Conservation (phyloP, 2,113 vertebrate species). For the Phyllostomus hastatus region DNA sequence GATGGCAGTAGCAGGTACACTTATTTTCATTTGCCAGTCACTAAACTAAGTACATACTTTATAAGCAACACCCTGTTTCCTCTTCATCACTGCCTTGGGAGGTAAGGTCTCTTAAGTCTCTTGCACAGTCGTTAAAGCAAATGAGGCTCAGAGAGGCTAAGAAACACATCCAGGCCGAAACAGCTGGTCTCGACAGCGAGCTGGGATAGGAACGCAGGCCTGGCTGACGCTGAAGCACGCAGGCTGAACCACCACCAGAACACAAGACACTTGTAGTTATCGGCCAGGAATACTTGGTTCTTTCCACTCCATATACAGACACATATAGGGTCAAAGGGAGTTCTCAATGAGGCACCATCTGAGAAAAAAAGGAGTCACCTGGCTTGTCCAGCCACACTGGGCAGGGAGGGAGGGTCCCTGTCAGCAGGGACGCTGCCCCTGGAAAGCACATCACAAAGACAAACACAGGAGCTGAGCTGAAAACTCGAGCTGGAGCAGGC, state of each 20-base stretch:
- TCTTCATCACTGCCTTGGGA: background rate
- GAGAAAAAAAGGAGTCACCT: background rate
- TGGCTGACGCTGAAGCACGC: accelerated
- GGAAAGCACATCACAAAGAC: background rate
- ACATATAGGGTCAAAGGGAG: background rate
- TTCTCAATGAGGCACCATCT: background rate
- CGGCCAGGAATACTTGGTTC: background rate
- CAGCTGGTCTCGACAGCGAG: background rate
- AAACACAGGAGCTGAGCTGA: background rate
- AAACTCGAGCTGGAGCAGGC: background rate
- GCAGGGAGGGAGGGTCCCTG: background rate
- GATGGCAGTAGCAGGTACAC: accelerated
- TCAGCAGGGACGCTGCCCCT: background rate
- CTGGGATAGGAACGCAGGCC: background rate
- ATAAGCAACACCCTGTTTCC: background rate
- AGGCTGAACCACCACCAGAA: background rate
- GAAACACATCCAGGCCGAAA: background rate
- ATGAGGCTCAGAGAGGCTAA: background rate
- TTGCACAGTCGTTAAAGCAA: background rate
- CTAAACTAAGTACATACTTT: background rate
- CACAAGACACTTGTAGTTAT: background rate
- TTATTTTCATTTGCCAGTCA: background rate
- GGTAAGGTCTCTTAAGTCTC: too few relatives aligned
- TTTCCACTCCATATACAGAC: background rate
- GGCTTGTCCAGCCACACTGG: background rate